phyloP scores from a whole-genome alignment of 2,113 vertebrate genomes.

The Platysteira castanea region DNA sequence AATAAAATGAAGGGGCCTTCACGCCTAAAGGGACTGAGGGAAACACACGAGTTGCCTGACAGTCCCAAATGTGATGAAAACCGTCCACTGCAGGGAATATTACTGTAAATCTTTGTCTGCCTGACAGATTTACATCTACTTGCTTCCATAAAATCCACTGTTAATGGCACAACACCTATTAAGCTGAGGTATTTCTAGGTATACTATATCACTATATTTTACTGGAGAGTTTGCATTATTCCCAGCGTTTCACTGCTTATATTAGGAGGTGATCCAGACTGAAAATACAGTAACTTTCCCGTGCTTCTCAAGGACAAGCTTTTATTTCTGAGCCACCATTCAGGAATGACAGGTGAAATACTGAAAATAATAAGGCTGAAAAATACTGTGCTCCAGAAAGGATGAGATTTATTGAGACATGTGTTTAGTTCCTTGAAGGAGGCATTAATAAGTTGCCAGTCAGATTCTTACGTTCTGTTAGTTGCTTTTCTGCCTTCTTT shows the following conservation, averaged over 20 bases:
- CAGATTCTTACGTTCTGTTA: background rate
- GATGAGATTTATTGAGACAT: background rate
- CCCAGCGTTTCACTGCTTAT: slow-evolving; percentile 62
- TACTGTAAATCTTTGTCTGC: slow-evolving; percentile 73
- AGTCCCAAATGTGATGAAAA: slow-evolving; percentile 72
- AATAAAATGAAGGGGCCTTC: slow-evolving; percentile 48
- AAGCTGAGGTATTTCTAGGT: slow-evolving; percentile 73
- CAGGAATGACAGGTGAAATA: slow-evolving; percentile 58
- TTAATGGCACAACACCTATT: slow-evolving; percentile 79
- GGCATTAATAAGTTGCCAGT: background rate
- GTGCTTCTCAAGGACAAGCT: slow-evolving; percentile 71
- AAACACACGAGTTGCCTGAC: slow-evolving; percentile 54
- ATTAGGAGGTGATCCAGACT: slow-evolving; percentile 52
- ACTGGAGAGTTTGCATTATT: slow-evolving; percentile 72
- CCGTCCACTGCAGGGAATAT: slow-evolving; percentile 46
- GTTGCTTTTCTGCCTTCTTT: background rate
- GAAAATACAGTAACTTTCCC: slow-evolving; percentile 70
- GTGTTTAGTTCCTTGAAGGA: background rate
- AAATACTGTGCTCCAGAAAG: slow-evolving; percentile 18
- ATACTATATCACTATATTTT: slow-evolving; percentile 72
- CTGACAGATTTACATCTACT: slow-evolving; percentile 76
- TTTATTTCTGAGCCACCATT: slow-evolving; percentile 46
- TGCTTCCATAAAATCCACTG: slow-evolving; percentile 72
- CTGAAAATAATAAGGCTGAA: slow-evolving; percentile 52
- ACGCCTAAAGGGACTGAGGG: slow-evolving; percentile 30